Evolutionary conservation across 2,113 vertebrate species (phyloP).

Genomic region (Pandion haliaetus): DNA sequence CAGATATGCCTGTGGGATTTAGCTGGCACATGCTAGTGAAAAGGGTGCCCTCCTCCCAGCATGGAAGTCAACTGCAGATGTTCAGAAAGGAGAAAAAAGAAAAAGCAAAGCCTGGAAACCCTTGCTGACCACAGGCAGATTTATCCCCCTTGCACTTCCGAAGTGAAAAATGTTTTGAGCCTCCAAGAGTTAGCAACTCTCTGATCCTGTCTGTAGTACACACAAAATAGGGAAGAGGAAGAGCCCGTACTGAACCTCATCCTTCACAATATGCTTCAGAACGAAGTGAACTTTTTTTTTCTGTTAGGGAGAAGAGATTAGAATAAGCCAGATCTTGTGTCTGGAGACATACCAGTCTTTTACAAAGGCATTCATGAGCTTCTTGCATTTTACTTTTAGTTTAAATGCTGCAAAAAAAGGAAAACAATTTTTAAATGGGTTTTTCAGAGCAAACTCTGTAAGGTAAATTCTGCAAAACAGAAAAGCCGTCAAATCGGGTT

Average conservation of each 20-base stretch:
- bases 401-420: background rate
- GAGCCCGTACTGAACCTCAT: background rate
- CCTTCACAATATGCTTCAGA: background rate
- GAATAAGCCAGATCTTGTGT: background rate
- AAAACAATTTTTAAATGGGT: background rate
- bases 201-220: accelerated
- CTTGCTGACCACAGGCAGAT: background rate
- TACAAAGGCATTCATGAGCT: background rate
- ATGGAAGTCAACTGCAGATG: background rate
- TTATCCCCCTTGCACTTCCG: background rate
- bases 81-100: background rate
- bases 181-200: background rate
- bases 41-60: background rate
- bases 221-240: background rate
- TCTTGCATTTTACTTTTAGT: background rate
- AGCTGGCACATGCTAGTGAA: background rate
- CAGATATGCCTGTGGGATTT: background rate
- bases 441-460: background rate
- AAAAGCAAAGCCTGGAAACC: background rate
- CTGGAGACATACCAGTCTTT: background rate
- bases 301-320: background rate
- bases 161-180: background rate
- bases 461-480: background rate
- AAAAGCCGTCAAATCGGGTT: background rate
- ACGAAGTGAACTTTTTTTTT: background rate